Evolutionary conservation across 2,113 vertebrate genomes (phyloP), one percentile per base, ranked within the genome.

Genomic region (Takifugu bimaculatus): DNA sequence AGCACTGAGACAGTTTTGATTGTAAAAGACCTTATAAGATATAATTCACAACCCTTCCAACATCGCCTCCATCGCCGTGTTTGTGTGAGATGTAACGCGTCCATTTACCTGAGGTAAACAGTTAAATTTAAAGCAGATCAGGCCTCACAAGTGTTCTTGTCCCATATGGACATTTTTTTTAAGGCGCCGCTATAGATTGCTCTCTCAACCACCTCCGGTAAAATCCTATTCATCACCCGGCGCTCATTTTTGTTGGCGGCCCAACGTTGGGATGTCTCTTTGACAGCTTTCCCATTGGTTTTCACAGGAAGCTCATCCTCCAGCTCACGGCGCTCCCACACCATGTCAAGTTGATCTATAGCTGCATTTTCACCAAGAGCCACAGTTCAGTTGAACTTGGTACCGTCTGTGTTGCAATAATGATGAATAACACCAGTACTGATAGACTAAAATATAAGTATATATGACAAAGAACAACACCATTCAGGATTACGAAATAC

Each of bases 231-330:
- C 61, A 65, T 79, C 70, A 74, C 54, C 26, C 32, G 42, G 54
- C 58, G 70, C 63, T 64, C 28, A 13, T 74, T 76, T 70, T 63
- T 55, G 74, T 74, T 69, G 57, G 54, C 54, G 68, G 48, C 57
- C 47, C 28, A 20, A 57, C 32, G 20, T 28, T 26, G 56, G 14
- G 2, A 54, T 55, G 35, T 59, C 68, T 49, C 29, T 55, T 68
- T 39, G 49, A 12, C 25, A 57, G 27, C 20, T 20, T 20, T 20
- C 20, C 20, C 20, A 20, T 20, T 20, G 20, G 20, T 52, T 58
- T 56, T 32, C 51, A 59, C 63, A 54, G 32, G 45, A 57, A 65
- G 47, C 32, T 66, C 20, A 54, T 39, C 63, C 54, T 48, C 50
- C 49, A 51, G 70, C 60, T 60, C 25, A 12, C 25, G 44, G 1